A percentile compares a stretch with the other conserved stretches of the same genome.
Evolutionary conservation across 2,888 invertebrate species (phyloP).

Genomic region (Exocentrus adspersus): DNA sequence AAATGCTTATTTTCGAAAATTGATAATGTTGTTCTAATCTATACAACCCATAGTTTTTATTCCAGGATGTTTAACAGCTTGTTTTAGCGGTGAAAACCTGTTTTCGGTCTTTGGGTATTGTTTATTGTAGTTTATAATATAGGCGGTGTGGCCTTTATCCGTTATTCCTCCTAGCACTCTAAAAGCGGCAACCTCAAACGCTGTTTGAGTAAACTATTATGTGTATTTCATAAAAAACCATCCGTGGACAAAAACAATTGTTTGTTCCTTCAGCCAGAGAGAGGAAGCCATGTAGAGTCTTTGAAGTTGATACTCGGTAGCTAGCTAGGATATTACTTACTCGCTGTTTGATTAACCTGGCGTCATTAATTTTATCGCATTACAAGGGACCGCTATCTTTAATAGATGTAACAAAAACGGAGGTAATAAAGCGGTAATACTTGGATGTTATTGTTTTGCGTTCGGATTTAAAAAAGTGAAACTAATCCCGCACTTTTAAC

Average conservation of each 20-base stretch:
- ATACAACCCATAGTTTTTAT: neutral
- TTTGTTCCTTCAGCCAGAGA: neutral
- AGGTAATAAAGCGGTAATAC: constrained; percentile 15
- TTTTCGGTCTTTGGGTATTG: neutral
- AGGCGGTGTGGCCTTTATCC: constrained; percentile 1
- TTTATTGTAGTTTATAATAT: neutral
- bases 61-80: neutral
- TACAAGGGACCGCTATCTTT: neutral
- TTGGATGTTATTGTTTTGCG: constrained; percentile 8
- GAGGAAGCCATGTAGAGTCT: neutral
- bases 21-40: neutral
- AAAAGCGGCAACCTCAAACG: constrained; percentile 17
- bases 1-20: neutral
- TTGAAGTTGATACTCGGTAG: constrained; percentile 1
- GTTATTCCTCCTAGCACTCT: neutral
- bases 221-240: constrained; percentile 5
- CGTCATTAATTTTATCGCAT: constrained; percentile 13
- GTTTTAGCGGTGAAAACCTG: constrained; percentile 2
- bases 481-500: neutral
- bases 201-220: constrained; percentile 15
- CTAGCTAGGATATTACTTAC: neutral
- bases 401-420: constrained; percentile 9
- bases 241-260: neutral
- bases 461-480: neutral
- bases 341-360: constrained; percentile 10